Evolutionary conservation across 2,888 invertebrate species (phyloP).

Genomic region (Mactromeris polynyma): DNA sequence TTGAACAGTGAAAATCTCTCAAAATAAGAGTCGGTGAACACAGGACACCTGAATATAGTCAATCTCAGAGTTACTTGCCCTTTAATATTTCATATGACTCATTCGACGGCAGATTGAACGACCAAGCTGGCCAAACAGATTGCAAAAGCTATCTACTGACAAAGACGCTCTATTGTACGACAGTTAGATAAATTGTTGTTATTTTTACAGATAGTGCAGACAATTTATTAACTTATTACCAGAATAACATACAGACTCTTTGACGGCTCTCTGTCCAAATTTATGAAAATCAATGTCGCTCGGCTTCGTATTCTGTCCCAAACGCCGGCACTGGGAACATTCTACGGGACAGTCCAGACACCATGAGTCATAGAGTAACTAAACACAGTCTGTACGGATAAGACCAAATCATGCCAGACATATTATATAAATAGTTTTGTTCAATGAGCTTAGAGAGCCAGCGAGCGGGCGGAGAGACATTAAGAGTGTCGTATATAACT

Average conservation of each 20-base stretch:
- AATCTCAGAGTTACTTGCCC: too few relatives aligned
- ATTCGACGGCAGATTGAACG: neutral
- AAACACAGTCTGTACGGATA: neutral
- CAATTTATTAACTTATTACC: slow-evolving; percentile 3
- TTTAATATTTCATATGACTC: neutral
- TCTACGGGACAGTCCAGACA: neutral
- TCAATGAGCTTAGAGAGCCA: neutral
- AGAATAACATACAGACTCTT: neutral
- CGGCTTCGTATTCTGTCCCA: slow-evolving; percentile 5
- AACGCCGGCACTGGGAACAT: neutral
- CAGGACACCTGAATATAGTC: too few relatives aligned
- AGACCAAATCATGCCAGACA: slow-evolving; percentile 1
- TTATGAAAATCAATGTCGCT: slow-evolving; percentile 14
- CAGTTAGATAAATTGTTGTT: neutral
- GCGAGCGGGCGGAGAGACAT: neutral
- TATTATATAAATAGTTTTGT: slow-evolving; percentile 7
- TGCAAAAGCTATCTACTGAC: neutral
- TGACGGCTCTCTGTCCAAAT: slow-evolving; percentile 6
- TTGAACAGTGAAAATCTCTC: too few relatives aligned
- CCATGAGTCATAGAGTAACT: neutral
- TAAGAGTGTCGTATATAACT: neutral
- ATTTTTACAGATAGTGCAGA: neutral
- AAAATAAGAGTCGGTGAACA: too few relatives aligned
- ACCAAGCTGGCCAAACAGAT: neutral
- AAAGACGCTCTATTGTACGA: neutral